Evolutionary conservation across 2,888 invertebrate species (phyloP).

Genomic region (Seladonia tumulorum): DNA sequence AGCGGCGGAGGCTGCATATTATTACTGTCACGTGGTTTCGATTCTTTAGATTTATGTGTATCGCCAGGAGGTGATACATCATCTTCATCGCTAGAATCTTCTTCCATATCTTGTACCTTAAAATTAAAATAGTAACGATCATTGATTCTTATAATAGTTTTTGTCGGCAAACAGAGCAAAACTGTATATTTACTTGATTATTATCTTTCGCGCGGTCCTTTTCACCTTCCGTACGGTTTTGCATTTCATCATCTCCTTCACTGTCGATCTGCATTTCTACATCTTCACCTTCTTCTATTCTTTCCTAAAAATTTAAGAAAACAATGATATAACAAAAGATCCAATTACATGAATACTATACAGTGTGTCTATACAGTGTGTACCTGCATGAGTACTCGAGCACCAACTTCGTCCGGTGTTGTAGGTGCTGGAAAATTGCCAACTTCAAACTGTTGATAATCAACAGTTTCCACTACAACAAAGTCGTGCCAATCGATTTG

Average conservation of each 20-base stretch:
- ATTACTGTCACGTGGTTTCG: conserved; percentile 82
- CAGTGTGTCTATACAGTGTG: too few species aligned
- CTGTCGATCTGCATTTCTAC: conserved; percentile 96
- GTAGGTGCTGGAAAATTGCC: conserved; percentile 99
- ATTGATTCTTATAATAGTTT: background rate
- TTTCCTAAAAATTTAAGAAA: conserved; percentile 85
- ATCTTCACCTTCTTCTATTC: conserved; percentile 92
- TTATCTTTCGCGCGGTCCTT: conserved; percentile 85
- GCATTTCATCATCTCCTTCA: conserved; percentile 89
- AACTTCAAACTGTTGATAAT: conserved; percentile 98
- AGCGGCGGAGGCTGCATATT: conserved; percentile 88
- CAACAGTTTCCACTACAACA: conserved; percentile 99
- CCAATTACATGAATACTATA: background rate
- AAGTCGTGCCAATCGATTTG: conserved; percentile 99
- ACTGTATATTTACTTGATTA: conserved; percentile 81
- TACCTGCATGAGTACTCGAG: conserved; percentile 95
- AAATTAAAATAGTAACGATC: conserved; percentile 17
- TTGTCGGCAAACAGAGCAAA: background rate
- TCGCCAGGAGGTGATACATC: conserved; percentile 81
- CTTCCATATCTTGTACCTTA: conserved; percentile 95
- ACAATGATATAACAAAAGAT: background rate
- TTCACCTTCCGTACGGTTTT: conserved; percentile 81
- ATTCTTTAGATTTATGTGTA: conserved; percentile 77
- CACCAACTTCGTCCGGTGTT: conserved; percentile 98
- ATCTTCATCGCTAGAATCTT: conserved; percentile 91